Evolutionary conservation across 1,140 invertebrate genomes (phyloP).

Genomic region (Phthorimaea operculella): DNA sequence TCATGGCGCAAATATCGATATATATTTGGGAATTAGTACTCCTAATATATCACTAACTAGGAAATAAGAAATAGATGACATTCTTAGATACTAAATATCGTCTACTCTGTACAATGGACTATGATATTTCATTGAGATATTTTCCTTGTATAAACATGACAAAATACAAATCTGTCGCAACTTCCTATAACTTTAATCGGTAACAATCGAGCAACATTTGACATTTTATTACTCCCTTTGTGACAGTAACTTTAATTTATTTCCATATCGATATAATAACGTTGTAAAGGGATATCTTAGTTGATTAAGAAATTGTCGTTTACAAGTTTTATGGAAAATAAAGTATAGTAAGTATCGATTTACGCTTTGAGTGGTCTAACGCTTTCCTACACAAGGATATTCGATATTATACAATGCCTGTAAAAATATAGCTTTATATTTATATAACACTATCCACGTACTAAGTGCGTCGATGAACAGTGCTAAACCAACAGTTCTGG

Average conservation of each 20-base stretch:
- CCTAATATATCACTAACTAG: conserved; percentile 57
- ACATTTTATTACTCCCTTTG: conserved; percentile 56
- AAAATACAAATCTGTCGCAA: conserved; percentile 63
- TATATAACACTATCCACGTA: conserved; percentile 30
- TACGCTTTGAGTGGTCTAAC: not conserved
- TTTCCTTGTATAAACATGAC: conserved; percentile 63
- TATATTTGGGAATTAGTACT: conserved; percentile 53
- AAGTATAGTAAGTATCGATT: no score
- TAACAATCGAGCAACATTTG: conserved; percentile 60
- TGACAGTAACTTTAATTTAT: conserved; percentile 33
- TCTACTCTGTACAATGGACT: conserved; percentile 64
- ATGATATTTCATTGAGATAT: conserved; percentile 64
- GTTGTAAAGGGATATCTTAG: conserved; percentile 32
- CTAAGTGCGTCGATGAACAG: conserved; percentile 54
- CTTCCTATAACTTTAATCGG: conserved; percentile 52
- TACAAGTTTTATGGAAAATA: conserved; percentile 24
- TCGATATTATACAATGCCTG: conserved; percentile 26
- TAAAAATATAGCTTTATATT: conserved; percentile 35
- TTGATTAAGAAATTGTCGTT: not conserved
- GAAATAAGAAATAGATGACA: conserved; percentile 50
- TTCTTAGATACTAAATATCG: conserved; percentile 57
- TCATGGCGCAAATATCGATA: conserved; percentile 47
- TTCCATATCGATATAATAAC: conserved; percentile 14
- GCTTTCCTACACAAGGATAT: conserved; percentile 11
- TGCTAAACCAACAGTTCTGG: conserved; percentile 42